Conservation (phyloP, 2,113 vertebrate species). For the Pontoporia blainvillei region DNA sequence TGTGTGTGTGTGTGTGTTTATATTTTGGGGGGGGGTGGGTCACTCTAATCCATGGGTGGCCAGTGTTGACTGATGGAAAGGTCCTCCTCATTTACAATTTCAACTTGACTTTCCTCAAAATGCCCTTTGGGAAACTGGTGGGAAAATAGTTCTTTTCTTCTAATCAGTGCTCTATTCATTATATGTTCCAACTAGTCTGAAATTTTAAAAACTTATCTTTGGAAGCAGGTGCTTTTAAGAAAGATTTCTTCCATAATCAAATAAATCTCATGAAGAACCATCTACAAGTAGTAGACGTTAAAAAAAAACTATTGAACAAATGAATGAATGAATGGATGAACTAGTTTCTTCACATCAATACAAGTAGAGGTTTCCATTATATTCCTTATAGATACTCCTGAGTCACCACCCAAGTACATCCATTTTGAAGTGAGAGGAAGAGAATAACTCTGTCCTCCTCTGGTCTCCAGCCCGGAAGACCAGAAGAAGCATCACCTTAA, state of each 20-base stretch:
- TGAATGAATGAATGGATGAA: not conserved
- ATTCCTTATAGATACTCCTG: not conserved
- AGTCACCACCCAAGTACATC: not conserved
- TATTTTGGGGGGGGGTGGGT: too few species aligned
- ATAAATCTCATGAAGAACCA: not conserved
- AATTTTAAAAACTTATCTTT: not conserved
- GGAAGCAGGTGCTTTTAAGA: not conserved
- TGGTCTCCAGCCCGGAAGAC: not conserved
- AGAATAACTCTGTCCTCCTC: not conserved
- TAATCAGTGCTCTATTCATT: constrained; percentile 3
- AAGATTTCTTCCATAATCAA: constrained; percentile 1
- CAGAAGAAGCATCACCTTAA: not conserved
- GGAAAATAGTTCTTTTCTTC: not conserved
- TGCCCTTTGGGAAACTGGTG: not conserved
- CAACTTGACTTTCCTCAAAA: not conserved
- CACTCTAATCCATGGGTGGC: not conserved
- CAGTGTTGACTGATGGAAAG: not conserved
- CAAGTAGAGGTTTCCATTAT: not conserved
- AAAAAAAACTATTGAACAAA: not conserved
- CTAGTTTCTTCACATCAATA: not conserved
- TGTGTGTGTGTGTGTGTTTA: not conserved
- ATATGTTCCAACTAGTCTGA: not conserved
- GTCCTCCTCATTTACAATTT: not conserved
- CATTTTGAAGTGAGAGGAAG: not conserved
- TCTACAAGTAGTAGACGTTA: not conserved